phyloP scores from a whole-genome alignment of 2,797 vertebrate genomes.

The Hylomyscus alleni region DNA sequence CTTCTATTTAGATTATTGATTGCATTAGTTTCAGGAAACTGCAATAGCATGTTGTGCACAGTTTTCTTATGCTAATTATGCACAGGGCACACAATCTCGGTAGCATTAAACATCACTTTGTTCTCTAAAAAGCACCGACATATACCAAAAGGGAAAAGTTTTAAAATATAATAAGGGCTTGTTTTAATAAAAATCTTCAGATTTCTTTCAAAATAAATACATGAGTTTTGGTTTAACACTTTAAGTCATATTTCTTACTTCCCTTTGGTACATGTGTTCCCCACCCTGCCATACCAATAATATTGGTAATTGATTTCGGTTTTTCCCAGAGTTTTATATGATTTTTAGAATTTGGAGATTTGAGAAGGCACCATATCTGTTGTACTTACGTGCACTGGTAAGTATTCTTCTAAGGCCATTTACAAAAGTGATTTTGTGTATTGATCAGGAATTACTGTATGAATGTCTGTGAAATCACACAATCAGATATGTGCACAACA shows the following conservation, averaged over 20 bases:
- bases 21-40: background rate
- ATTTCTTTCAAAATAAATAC: background rate
- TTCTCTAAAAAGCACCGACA: background rate
- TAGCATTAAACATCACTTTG: background rate
- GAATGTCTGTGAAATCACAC: background rate
- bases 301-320: background rate
- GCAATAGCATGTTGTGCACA: background rate
- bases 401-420: background rate
- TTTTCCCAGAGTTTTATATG: background rate
- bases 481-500: background rate
- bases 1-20: slow-evolving; percentile 18
- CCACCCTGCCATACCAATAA: background rate
- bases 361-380: background rate
- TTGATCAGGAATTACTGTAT: background rate
- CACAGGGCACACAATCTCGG: background rate
- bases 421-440: background rate
- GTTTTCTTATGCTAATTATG: background rate
- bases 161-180: background rate
- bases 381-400: background rate
- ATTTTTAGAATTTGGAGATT: slow-evolving; percentile 9
- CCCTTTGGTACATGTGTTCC: background rate
- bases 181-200: background rate
- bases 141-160: background rate
- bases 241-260: background rate
- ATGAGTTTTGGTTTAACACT: background rate